phyloP scores from a whole-genome alignment of 1,140 invertebrate genomes.

The Bactericera cockerelli region DNA sequence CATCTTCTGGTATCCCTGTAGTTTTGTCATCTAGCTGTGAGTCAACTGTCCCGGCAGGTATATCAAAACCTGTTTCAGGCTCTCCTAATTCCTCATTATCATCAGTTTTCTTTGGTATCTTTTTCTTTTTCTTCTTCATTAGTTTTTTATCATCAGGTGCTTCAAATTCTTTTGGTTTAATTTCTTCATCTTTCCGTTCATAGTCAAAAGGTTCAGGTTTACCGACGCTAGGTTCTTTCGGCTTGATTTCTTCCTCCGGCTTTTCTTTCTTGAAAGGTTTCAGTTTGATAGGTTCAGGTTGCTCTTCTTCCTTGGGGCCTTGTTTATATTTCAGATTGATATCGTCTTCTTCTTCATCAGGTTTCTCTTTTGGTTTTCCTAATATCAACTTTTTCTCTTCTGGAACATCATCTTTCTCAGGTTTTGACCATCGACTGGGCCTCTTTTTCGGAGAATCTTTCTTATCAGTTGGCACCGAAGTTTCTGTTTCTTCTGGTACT shows the following conservation, averaged over 20 bases:
- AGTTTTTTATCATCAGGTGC: conserved; percentile 25
- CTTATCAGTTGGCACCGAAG: conserved; percentile 10
- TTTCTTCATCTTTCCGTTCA: conserved; percentile 17
- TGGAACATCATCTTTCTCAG: conserved; percentile 22
- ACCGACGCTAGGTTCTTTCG: conserved; percentile 13
- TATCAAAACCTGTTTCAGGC: too few relatives aligned
- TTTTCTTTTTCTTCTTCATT: conserved; percentile 28
- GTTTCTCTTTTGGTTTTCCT: conserved; percentile 27
- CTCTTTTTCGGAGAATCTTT: conserved; percentile 23
- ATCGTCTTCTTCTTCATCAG: conserved; percentile 25
- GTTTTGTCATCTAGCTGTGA: neutral
- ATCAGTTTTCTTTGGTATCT: too few relatives aligned
- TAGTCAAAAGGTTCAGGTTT: conserved; percentile 17
- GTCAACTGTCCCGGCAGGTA: too few relatives aligned
- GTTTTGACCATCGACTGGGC: conserved; percentile 21
- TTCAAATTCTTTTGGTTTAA: conserved; percentile 9
- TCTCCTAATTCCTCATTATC: too few relatives aligned
- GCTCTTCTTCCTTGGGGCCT: conserved; percentile 14
- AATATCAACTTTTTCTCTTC: conserved; percentile 31
- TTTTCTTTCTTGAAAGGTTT: conserved; percentile 17
- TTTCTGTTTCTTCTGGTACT: conserved; percentile 19
- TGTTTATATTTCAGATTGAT: conserved; percentile 14
- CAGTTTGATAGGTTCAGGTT: conserved; percentile 15
- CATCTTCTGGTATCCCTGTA: too few relatives aligned
- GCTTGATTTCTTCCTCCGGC: conserved; percentile 10